A percentile compares a stretch with the other conserved stretches of the same genome.
These are phyloP conservation scores for Phlogophora meticulosa DNA, from an alignment of 2,888 invertebrate genomes.

Conservation along the genomic window DNA sequence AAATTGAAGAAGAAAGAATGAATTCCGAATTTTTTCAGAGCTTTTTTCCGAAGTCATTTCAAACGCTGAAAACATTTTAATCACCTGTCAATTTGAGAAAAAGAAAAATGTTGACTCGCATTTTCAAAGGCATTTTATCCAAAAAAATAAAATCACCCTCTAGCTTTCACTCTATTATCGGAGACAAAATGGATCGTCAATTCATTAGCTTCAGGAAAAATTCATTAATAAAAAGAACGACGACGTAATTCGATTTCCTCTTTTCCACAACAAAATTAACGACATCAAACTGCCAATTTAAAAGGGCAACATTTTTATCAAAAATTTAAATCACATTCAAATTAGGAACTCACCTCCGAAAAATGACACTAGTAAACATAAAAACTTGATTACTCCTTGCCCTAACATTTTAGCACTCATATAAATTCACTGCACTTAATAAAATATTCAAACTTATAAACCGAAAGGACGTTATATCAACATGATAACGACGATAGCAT, in stretches of 20 bases:
- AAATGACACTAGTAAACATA: conserved; percentile 76
- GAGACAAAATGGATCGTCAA: conserved; percentile 52
- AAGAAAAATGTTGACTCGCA: conserved; percentile 25
- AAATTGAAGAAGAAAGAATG: background rate
- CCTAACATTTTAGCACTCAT: conserved; percentile 76
- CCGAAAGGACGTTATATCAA: conserved; percentile 49
- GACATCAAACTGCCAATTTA: conserved; percentile 45
- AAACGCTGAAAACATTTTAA: conserved; percentile 10
- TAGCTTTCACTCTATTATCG: conserved; percentile 42
- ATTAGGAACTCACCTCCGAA: conserved; percentile 81
- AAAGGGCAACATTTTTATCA: conserved; percentile 26
- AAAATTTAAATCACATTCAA: conserved; percentile 38
- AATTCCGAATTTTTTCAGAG: background rate
- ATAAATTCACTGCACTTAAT: conserved; percentile 66
- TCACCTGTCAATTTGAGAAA: conserved; percentile 33
- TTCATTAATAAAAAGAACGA: conserved; percentile 56
- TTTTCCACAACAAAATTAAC: conserved; percentile 52
- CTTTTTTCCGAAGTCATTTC: conserved; percentile 8
- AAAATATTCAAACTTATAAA: conserved; percentile 47
- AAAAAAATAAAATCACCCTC: conserved; percentile 20
- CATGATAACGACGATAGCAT: conserved; percentile 61
- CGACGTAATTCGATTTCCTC: conserved; percentile 50
- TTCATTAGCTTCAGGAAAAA: conserved; percentile 55
- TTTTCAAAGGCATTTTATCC: conserved; percentile 16
- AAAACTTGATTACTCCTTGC: conserved; percentile 73